phyloP scores from a whole-genome alignment of 2,113 vertebrate species.

The Macrotus californicus region DNA sequence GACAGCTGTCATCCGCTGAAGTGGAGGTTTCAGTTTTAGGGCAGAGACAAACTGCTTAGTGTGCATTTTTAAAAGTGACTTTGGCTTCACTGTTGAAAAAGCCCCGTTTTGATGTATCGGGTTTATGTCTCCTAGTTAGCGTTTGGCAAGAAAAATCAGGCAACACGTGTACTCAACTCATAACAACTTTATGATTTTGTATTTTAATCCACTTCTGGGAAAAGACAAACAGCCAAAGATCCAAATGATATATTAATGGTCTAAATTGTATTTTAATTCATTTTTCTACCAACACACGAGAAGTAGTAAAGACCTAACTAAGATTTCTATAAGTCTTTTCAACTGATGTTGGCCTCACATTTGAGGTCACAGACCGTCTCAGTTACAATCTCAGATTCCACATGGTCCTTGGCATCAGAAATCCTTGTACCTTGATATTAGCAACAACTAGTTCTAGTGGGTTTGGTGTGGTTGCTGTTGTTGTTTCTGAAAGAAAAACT shows the following conservation, averaged over 20 bases:
- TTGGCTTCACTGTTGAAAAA: conserved; percentile 40
- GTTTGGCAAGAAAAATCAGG: conserved; percentile 65
- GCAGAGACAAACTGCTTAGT: neutral
- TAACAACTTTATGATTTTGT: conserved; percentile 58
- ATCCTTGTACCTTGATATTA: neutral
- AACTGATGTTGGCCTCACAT: neutral
- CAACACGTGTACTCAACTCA: conserved; percentile 48
- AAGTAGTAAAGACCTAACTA: neutral
- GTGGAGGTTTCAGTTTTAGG: neutral
- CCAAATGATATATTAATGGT: conserved; percentile 65
- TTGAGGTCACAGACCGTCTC: neutral
- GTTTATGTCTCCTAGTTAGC: conserved; percentile 64
- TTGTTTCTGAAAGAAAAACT: neutral
- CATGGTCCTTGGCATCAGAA: neutral
- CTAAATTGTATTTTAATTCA: conserved; percentile 55
- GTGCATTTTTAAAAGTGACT: neutral
- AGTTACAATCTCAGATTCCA: neutral
- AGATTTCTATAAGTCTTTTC: neutral
- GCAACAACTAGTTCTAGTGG: neutral
- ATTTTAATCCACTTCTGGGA: conserved; percentile 71
- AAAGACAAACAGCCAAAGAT: conserved; percentile 59
- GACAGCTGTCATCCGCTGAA: neutral
- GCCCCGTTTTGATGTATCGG: conserved; percentile 40
- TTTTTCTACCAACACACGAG: conserved; percentile 32
- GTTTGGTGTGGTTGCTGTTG: neutral